These are phyloP conservation scores for Hypercompe scribonia DNA, from an alignment of 2,888 invertebrate genomes.

Conservation along the genomic window DNA sequence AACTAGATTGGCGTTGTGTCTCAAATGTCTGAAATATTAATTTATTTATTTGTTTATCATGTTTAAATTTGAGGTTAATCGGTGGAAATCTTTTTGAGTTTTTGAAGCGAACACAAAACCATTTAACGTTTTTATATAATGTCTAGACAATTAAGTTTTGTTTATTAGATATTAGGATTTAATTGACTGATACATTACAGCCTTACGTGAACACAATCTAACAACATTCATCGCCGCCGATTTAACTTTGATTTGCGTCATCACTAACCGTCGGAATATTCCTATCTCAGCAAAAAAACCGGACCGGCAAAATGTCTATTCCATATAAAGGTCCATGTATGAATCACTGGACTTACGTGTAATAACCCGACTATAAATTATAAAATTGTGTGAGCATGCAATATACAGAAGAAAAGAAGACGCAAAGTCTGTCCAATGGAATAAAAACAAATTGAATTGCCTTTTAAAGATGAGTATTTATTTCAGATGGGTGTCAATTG, in stretches of 20 bases:
- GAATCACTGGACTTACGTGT: constrained; percentile 38
- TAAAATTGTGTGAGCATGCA: background rate
- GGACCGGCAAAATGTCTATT: constrained; percentile 39
- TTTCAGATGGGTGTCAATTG: background rate
- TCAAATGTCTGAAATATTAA: too few relatives aligned
- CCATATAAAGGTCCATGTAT: constrained; percentile 1
- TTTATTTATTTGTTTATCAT: too few relatives aligned
- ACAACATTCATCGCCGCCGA: background rate
- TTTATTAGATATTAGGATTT: too few relatives aligned
- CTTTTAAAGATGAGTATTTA: background rate
- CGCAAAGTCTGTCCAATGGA: background rate
- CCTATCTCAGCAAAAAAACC: constrained; percentile 34
- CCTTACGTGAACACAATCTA: background rate
- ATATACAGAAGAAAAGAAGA: background rate
- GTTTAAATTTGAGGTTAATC: too few relatives aligned
- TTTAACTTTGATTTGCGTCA: constrained; percentile 36
- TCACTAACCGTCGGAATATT: constrained; percentile 43
- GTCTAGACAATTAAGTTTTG: too few relatives aligned
- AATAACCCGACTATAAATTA: constrained; percentile 32
- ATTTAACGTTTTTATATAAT: too few relatives aligned
- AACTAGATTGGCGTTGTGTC: too few relatives aligned
- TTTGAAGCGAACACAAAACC: too few relatives aligned
- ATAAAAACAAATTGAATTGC: background rate
- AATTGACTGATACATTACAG: background rate
- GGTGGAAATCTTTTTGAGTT: too few relatives aligned